Percentiles rank a stretch among this genome's conserved stretches.
These are phyloP conservation scores for Autographa pulchrina DNA, from an alignment of 2,888 invertebrate species.

Conservation along the genomic window DNA sequence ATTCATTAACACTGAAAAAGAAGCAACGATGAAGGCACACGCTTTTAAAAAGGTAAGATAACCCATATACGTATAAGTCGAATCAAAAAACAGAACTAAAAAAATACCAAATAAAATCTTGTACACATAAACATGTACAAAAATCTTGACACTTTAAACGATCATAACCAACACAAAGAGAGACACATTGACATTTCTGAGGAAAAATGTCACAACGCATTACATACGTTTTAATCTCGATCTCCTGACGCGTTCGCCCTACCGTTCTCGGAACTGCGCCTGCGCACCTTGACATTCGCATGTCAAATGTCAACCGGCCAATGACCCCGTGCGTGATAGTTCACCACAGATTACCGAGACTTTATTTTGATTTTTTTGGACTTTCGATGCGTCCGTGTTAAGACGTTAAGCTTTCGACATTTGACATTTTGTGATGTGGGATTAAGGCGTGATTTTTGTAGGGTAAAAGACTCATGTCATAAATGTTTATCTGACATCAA, in stretches of 20 bases:
- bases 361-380: slow-evolving; percentile 60
- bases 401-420: slow-evolving; percentile 26
- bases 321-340: slow-evolving; percentile 80
- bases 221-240: slow-evolving; percentile 59
- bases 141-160: slow-evolving; percentile 36
- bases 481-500: slow-evolving; percentile 22
- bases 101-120: neutral
- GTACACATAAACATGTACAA: slow-evolving; percentile 13
- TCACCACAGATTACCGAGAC: slow-evolving; percentile 65
- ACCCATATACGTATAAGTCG: too few relatives aligned
- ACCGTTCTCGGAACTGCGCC: slow-evolving; percentile 68
- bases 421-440: slow-evolving; percentile 40
- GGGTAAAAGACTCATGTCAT: slow-evolving; percentile 8
- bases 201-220: slow-evolving; percentile 56
- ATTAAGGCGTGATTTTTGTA: slow-evolving; percentile 10
- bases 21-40: too few relatives aligned
- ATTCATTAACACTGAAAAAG: too few relatives aligned
- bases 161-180: slow-evolving; percentile 45
- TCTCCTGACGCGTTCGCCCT: slow-evolving; percentile 58
- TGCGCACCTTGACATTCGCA: slow-evolving; percentile 85
- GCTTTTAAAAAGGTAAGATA: too few relatives aligned
- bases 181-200: slow-evolving; percentile 60
- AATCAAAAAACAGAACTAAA: too few relatives aligned
- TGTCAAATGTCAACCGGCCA: slow-evolving; percentile 87
- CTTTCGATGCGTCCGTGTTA: slow-evolving; percentile 46